Base-by-base conservation (phyloP, 2,888 invertebrate genomes). In the Thymelicus sylvestris region DNA sequence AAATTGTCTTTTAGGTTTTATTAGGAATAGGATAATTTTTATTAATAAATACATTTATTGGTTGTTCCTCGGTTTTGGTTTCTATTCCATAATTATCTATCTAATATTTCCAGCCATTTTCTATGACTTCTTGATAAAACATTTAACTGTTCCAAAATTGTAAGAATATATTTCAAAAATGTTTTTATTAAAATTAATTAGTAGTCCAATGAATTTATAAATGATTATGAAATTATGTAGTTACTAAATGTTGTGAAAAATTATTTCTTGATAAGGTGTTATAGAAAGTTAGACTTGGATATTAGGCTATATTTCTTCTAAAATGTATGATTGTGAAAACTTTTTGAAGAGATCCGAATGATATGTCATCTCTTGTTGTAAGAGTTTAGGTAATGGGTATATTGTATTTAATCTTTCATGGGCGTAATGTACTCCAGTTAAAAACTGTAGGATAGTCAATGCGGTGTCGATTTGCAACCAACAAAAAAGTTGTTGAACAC, bases 391-490 rank as follows among this genome's bases (percentile, higher is more conserved):
- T 52, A 15, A 19, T 19, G 52, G 52, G 52, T 52, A 19, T 19
- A 24, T 6, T 55, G 24, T 44, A 44, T 10, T 10, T 12, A 8
- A 44, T 44, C 8, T 4, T 12, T 12, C 4, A 24, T 31, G 55
- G 24, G 55, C 10, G 55, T 19, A 24, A 24, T 55, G 24, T 24
- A 13, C 19, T 15, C 24, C 55, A 55, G 12, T 55, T 12, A 4
- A 3, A 7, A 12, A 24, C 24, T 55, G 10, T 10, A 57, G 44
- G 3, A 13, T 13, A 47, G 12, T 13, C 48, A 70, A 65, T 59
- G 69, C 64, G 59, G 69, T 10, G 64, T 59, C 64, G 69, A 65
- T 48, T 59, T 44, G 59, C 63, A 57, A 69, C 7, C 39, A 39
- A 38, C n/a, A 59, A 1, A 41, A n/a, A n/a, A n/a, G n/a, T 38